These are phyloP conservation scores for Ennomos quercinarius DNA, from an alignment of 2,888 invertebrate species.

Conservation along the genomic window DNA sequence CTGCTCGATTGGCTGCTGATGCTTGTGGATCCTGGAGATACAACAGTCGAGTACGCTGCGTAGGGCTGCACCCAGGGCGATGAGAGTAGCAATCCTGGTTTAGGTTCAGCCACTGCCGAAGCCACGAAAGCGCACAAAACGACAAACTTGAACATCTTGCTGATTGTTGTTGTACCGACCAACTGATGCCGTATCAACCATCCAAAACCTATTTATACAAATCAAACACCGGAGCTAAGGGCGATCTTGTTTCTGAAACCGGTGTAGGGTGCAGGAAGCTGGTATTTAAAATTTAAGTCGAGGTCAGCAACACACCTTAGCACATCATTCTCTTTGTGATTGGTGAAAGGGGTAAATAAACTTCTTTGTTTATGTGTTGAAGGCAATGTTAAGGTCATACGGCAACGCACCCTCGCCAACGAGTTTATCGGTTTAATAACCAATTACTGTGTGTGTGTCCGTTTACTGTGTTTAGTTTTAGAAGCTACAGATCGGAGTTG, in stretches of 20 bases:
- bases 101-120: conserved; percentile 75
- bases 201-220: conserved; percentile 62
- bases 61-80: conserved; percentile 26
- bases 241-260: conserved; percentile 66
- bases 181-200: conserved; percentile 59
- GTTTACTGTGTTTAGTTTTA: too few species aligned
- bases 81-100: conserved; percentile 33
- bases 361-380: conserved; percentile 27
- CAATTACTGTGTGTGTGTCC: conserved; percentile 10
- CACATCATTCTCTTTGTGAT: conserved; percentile 52
- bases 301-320: conserved; percentile 59
- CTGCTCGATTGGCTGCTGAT: conserved; percentile 66
- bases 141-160: conserved; percentile 77
- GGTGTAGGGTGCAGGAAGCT: conserved; percentile 69
- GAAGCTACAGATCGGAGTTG: too few species aligned
- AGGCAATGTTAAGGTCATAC: conserved; percentile 40
- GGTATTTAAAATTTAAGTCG: conserved; percentile 63
- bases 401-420: conserved; percentile 32
- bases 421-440: conserved; percentile 6
- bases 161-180: conserved; percentile 59
- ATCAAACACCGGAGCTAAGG: conserved; percentile 57
- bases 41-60: conserved; percentile 49
- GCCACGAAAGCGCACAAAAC: conserved; percentile 85
- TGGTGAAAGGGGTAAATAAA: conserved; percentile 30
- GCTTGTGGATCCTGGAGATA: conserved; percentile 60